These are phyloP conservation scores for Scomberomorus guttatus DNA, from an alignment of 2,797 vertebrate genomes.

Conservation along the genomic window DNA sequence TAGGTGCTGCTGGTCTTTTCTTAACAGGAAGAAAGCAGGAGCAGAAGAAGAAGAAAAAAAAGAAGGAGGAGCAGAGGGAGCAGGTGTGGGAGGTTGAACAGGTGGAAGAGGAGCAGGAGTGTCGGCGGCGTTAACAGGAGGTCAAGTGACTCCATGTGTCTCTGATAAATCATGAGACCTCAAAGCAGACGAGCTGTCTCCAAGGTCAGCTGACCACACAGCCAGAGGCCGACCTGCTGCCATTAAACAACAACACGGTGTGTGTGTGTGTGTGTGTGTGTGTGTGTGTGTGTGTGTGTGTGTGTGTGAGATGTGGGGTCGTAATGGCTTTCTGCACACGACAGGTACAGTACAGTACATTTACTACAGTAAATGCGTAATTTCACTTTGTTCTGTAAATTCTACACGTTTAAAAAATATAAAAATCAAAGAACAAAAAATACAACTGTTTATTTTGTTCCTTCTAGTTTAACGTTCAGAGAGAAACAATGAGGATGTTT, in stretches of 20 bases:
- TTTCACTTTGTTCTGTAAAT: no score
- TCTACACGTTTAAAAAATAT: no score
- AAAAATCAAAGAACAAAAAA: no score
- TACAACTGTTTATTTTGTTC: no score
- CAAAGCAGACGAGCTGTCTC: constrained; percentile 23
- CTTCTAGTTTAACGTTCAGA: no score
- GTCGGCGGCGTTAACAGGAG: constrained; percentile 15
- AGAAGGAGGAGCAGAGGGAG: not conserved
- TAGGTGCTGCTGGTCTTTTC: no score
- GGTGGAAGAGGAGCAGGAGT: constrained; percentile 25
- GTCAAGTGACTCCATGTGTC: constrained; percentile 37
- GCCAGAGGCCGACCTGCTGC: constrained; percentile 18
- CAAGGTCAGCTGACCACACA: constrained; percentile 48
- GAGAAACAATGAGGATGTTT: no score
- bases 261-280: constrained; percentile 22
- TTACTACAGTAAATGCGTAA: no score
- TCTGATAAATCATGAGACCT: constrained; percentile 55
- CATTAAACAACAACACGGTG: not conserved
- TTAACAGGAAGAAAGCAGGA: not conserved
- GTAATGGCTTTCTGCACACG: no score
- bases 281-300: not conserved
- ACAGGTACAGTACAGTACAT: no score
- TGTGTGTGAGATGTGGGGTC: not conserved
- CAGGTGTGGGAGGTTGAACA: constrained; percentile 16
- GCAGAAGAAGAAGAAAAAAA: not conserved